These are phyloP conservation scores for Plodia interpunctella DNA, from an alignment of 1,140 invertebrate genomes.

Conservation along the genomic window DNA sequence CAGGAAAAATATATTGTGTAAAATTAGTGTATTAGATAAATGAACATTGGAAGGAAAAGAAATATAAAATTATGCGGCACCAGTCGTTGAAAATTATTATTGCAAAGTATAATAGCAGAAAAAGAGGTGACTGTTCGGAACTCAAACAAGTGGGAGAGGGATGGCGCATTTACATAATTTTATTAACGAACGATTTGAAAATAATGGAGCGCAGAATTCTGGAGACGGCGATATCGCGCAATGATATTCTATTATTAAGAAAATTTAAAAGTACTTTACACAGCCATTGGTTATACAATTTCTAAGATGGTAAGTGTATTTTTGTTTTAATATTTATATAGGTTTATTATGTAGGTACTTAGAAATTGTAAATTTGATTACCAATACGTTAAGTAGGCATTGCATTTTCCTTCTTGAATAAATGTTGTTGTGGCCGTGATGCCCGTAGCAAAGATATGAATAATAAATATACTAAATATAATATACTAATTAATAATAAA, in stretches of 20 bases:
- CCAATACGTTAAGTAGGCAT: too few species aligned
- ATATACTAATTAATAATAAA: too few species aligned
- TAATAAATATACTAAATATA: too few species aligned
- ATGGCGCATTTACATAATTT: constrained; percentile 11
- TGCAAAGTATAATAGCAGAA: neutral
- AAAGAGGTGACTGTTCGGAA: constrained; percentile 6
- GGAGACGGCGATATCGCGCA: constrained; percentile 10
- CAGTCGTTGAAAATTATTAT: constrained; percentile 10
- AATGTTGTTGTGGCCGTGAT: too few species aligned
- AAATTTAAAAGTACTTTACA: constrained; percentile 10
- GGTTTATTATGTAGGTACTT: too few species aligned
- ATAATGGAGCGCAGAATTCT: constrained; percentile 10
- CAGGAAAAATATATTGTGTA: neutral
- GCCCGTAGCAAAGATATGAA: too few species aligned
- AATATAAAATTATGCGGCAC: neutral
- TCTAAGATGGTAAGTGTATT: neutral
- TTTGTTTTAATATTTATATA: too few species aligned
- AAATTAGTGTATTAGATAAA: neutral
- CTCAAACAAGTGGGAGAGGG: constrained; percentile 1
- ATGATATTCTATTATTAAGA: constrained; percentile 15
- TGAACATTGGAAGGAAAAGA: neutral
- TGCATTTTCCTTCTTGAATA: too few species aligned
- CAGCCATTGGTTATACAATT: neutral
- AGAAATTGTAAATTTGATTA: too few species aligned
- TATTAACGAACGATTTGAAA: constrained; percentile 14